These are phyloP conservation scores for Sepiola atlantica DNA, from an alignment of 2,888 invertebrate species.

Conservation along the genomic window DNA sequence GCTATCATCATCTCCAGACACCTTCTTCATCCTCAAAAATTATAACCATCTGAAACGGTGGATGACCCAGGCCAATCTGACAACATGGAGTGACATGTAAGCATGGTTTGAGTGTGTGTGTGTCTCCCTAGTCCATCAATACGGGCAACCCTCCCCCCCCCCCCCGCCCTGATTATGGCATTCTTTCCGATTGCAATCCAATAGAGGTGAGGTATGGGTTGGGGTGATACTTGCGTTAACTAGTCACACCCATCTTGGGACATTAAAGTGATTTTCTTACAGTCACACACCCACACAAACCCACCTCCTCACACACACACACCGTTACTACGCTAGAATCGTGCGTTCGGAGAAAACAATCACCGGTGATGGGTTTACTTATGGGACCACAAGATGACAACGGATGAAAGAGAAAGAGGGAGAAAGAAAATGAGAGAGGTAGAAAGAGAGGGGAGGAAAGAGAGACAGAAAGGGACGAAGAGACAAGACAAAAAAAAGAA, in stretches of 20 bases:
- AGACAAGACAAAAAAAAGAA: no score
- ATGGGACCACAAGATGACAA: neutral
- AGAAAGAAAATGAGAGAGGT: neutral
- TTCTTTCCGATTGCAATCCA: neutral
- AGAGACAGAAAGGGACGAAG: no score
- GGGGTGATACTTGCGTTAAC: neutral
- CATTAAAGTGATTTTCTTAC: neutral
- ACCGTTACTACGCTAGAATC: no score
- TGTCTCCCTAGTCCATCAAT: neutral
- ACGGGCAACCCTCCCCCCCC: no score
- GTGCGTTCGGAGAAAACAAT: neutral
- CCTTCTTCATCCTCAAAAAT: neutral
- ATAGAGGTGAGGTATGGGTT: neutral
- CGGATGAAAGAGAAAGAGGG: neutral
- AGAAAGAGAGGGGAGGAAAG: neutral
- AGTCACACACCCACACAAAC: neutral
- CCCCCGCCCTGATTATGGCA: neutral
- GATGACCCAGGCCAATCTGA: neutral
- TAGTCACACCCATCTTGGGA: conserved; percentile 32
- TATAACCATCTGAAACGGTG: neutral
- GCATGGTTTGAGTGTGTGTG: neutral
- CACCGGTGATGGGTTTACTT: neutral
- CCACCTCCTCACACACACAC: neutral
- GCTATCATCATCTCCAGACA: neutral
- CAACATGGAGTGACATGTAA: neutral